These are phyloP conservation scores for Luehdorfia chinensis DNA, from an alignment of 1,140 invertebrate species.

Conservation along the genomic window DNA sequence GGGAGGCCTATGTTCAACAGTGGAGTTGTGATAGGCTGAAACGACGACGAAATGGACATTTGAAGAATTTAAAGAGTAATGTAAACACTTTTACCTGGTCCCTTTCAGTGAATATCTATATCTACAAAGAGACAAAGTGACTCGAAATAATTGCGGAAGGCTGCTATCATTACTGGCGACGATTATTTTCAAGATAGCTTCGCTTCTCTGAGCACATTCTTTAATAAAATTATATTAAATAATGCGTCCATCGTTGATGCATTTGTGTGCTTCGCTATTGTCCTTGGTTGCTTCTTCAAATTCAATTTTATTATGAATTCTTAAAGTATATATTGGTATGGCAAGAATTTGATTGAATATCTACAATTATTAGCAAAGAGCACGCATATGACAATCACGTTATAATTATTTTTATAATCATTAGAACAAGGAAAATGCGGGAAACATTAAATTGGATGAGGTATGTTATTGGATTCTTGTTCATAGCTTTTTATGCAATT, in stretches of 20 bases:
- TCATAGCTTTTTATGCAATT: too few species aligned
- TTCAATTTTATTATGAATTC: not conserved
- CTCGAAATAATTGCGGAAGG: slow-evolving; percentile 46
- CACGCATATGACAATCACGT: slow-evolving; percentile 5
- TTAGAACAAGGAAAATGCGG: slow-evolving; percentile 4
- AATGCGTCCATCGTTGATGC: slow-evolving; percentile 55
- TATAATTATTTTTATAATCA: slow-evolving; percentile 2
- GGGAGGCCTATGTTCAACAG: too few species aligned
- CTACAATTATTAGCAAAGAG: slow-evolving; percentile 1
- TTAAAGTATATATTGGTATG: not conserved
- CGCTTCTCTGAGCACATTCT: slow-evolving; percentile 45
- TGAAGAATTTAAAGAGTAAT: too few species aligned
- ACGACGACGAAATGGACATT: too few species aligned
- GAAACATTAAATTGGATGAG: not conserved
- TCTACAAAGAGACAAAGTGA: slow-evolving; percentile 19
- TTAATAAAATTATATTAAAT: slow-evolving; percentile 72
- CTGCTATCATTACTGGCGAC: slow-evolving; percentile 42
- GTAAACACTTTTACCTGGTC: too few species aligned
- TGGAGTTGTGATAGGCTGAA: too few species aligned
- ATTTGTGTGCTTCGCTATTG: slow-evolving; percentile 52
- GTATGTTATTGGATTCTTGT: too few species aligned
- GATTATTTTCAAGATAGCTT: slow-evolving; percentile 43
- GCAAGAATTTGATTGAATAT: not conserved
- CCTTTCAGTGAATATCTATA: slow-evolving; percentile 20
- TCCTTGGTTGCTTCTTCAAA: not conserved